A percentile compares a stretch with the other conserved stretches of the same genome.
Evolutionary conservation across 2,113 vertebrate genomes (phyloP).

Genomic region (Corythoichthys intestinalis): DNA sequence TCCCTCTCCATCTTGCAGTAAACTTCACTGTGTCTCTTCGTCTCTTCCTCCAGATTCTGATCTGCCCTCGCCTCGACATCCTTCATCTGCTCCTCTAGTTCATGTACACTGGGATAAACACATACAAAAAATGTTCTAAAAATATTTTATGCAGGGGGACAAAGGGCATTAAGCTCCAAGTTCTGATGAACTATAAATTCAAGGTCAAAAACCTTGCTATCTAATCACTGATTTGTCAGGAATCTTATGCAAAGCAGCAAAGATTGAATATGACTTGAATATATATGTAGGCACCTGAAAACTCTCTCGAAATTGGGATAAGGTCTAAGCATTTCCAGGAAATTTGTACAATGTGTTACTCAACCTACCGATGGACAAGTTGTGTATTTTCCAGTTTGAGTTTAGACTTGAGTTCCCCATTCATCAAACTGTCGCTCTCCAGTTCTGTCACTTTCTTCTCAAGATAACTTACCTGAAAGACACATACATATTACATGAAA

Average conservation of each 20-base stretch:
- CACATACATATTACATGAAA: neutral
- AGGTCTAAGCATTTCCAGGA: neutral
- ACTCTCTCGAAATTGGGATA: no score
- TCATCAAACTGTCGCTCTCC: constrained; percentile 88
- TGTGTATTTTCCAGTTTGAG: constrained; percentile 94
- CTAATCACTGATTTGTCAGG: no score
- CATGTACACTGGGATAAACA: constrained; percentile 81
- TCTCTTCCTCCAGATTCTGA: constrained; percentile 84
- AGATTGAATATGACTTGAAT: no score
- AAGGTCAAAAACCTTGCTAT: no score
- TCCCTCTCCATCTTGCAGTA: constrained; percentile 87
- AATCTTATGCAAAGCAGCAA: no score
- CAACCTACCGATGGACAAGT: constrained; percentile 87
- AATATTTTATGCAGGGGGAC: neutral
- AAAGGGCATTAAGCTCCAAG: no score
- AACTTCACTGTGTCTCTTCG: constrained; percentile 83
- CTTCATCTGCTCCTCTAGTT: constrained; percentile 93
- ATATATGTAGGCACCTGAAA: no score
- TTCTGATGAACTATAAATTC: no score
- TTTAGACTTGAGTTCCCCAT: constrained; percentile 89
- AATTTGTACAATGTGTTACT: neutral
- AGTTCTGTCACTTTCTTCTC: constrained; percentile 96
- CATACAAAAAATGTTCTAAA: neutral
- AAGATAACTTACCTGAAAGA: constrained; percentile 84
- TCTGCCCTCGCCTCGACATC: constrained; percentile 87